phyloP scores from a whole-genome alignment of 1,140 invertebrate genomes.

The Pseudomyrmex flavicornis region DNA sequence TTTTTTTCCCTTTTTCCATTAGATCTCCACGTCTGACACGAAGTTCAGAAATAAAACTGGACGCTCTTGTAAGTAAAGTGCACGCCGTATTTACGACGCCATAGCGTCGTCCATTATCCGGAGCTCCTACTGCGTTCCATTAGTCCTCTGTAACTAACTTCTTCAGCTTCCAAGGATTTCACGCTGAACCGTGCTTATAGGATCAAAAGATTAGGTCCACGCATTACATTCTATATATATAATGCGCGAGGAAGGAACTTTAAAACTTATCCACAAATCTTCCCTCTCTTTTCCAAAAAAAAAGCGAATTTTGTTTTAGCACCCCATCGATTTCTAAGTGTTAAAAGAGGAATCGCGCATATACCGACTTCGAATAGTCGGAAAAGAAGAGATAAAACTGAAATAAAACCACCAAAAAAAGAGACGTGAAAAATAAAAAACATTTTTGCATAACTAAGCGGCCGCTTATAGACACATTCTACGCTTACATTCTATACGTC shows the following conservation, averaged over 20 bases:
- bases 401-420: not conserved
- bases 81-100: slow-evolving; percentile 45
- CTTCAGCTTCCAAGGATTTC: slow-evolving; percentile 60
- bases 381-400: not conserved
- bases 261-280: slow-evolving; percentile 39
- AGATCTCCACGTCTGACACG: not conserved
- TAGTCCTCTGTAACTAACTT: slow-evolving; percentile 60
- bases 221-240: slow-evolving; percentile 41
- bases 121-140: slow-evolving; percentile 59
- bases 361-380: not conserved
- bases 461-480: slow-evolving; percentile 5
- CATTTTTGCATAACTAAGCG: not conserved
- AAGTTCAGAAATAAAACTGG: slow-evolving; percentile 56
- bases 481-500: not conserved
- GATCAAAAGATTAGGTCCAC: slow-evolving; percentile 59
- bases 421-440: not conserved
- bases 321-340: slow-evolving; percentile 2
- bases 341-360: not conserved
- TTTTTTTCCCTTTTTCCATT: slow-evolving; percentile 34
- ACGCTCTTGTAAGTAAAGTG: slow-evolving; percentile 45
- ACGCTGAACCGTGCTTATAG: slow-evolving; percentile 58
- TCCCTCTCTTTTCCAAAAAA: not conserved
- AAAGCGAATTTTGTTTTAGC: slow-evolving; percentile 11
- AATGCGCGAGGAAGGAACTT: slow-evolving; percentile 1
- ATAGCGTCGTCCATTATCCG: slow-evolving; percentile 58